Base-by-base conservation (phyloP, 2,888 invertebrate genomes). In the Poecilus cupreus region DNA sequence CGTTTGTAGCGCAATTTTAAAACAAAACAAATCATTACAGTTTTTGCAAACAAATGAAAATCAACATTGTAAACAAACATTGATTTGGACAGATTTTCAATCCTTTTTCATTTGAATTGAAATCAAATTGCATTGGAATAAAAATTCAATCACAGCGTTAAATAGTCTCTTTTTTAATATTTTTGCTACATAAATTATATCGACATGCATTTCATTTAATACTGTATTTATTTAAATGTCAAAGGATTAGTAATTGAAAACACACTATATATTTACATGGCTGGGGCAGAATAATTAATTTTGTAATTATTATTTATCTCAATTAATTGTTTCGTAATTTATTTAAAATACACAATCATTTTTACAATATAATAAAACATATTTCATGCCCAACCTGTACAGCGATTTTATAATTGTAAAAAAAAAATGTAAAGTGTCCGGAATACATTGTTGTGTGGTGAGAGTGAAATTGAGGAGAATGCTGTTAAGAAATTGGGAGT, bases 1-100 rank as follows among this genome's bases (percentile, higher is more conserved):
- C 64, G 37, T 68, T 68, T 39, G 37, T 68, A 37, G 32, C 8
- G 37, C 64, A 68, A 68, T 68, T 68, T 68, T 18, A 39, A 64
- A 68, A 68, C 64, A 68, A 68, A 68, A 68, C 39, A 68, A 60
- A 60, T 68, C 37, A 68, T 68, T 68, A 68, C 37, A 68, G 64
- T 37, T 68, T 32, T 60, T 68, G 18, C 64, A 37, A 68, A 68
- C 64, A 68, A 37, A 68, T 68, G 64, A 68, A 68, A 68, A 68
- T 68, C 64, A 68, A 68, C 64, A 68, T 68, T 68, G 64, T 37
- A 68, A 68, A 68, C 64, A 68, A 37, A 68, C 37, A 68, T 16
- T 64, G 64, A 64, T 64, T 68, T 68, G 64, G 64, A 68, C 64
- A 68, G 64, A 18, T 68, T 60, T 68, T 68, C 64, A 68, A 37